Evolutionary conservation across 2,113 vertebrate species (phyloP).

Genomic region (Prolemur simus): DNA sequence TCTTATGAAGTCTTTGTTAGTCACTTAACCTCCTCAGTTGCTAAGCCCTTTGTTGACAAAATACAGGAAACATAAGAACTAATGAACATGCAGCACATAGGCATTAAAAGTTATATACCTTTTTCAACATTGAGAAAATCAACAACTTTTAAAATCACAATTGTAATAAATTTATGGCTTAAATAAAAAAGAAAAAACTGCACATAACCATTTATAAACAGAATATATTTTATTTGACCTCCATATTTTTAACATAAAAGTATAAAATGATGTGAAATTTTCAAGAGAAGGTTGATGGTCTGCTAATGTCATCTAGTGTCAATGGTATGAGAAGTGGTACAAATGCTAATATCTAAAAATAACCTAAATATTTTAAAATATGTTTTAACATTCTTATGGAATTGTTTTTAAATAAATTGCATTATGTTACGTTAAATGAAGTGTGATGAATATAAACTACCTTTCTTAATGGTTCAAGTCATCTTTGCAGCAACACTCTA

Average conservation of each 20-base stretch:
- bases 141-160: background rate
- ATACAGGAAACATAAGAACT: background rate
- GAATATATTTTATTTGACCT: background rate
- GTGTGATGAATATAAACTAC: background rate
- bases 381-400: background rate
- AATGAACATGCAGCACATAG: background rate
- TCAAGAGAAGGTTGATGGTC: background rate
- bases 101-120: background rate
- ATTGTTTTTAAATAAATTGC: background rate
- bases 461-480: background rate
- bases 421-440: background rate
- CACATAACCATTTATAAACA: background rate
- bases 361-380: background rate
- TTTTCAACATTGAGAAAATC: background rate
- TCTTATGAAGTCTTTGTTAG: background rate
- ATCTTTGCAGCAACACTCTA: background rate
- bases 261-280: background rate
- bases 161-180: background rate
- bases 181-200: background rate
- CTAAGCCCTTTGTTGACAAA: background rate
- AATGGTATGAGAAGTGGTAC: background rate
- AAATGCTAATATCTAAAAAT: constrained; percentile 8
- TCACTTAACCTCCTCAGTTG: background rate
- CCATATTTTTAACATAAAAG: background rate
- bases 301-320: background rate